These are phyloP conservation scores for Lissonota sp. DNA, from an alignment of 2,888 invertebrate species.

Conservation along the genomic window DNA sequence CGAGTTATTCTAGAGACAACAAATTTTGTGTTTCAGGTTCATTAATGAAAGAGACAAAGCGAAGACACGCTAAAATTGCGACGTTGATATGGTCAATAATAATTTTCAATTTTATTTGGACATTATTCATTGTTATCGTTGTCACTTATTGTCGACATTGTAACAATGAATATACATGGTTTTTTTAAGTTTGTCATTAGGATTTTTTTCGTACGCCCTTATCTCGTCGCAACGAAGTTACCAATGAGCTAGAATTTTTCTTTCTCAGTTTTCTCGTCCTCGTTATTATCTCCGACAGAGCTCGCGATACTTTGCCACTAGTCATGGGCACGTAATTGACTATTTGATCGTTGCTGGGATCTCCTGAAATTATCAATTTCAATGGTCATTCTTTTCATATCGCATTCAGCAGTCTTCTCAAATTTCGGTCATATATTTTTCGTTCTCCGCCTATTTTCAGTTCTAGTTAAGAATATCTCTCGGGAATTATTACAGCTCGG, in stretches of 20 bases:
- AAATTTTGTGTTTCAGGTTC: conserved; percentile 48
- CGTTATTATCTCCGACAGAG: conserved; percentile 35
- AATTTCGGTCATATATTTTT: no score
- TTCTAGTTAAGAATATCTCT: background rate
- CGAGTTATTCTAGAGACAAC: no score
- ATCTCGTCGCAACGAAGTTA: conserved; percentile 15
- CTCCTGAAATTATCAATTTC: conserved; percentile 42
- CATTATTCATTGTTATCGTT: no score
- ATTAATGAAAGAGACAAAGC: conserved; percentile 37
- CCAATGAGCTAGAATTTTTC: conserved; percentile 36
- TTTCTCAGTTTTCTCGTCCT: conserved; percentile 45
- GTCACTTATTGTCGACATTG: no score
- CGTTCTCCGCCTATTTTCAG: no score
- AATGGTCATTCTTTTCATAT: no score
- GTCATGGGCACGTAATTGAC: conserved; percentile 52
- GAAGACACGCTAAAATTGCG: conserved; percentile 20
- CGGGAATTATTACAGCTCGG: background rate
- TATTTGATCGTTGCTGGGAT: conserved; percentile 45
- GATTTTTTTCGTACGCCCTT: conserved; percentile 40
- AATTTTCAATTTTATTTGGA: conserved; percentile 33
- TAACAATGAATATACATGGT: no score
- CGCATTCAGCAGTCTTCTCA: no score
- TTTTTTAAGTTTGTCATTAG: no score
- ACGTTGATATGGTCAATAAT: background rate
- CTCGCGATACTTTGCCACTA: conserved; percentile 30